Evolutionary conservation across 2,888 invertebrate genomes (phyloP).

Genomic region (Campaea margaritaria): DNA sequence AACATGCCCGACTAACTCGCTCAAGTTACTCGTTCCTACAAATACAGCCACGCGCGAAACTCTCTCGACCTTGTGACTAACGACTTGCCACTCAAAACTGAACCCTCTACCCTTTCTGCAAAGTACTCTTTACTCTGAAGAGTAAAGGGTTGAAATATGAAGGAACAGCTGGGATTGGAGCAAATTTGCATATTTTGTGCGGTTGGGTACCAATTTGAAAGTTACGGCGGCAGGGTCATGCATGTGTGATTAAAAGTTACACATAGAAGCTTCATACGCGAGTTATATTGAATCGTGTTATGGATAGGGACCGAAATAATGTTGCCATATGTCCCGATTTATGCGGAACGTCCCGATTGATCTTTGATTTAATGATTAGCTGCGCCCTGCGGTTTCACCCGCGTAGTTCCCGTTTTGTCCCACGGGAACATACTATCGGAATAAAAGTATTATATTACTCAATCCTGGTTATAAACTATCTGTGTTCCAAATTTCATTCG

Average conservation of each 20-base stretch:
- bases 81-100: constrained; percentile 42
- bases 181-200: constrained; percentile 20
- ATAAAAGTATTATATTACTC: too few species aligned
- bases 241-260: background rate
- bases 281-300: too few species aligned
- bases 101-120: constrained; percentile 37
- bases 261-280: background rate
- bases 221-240: background rate
- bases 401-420: too few species aligned
- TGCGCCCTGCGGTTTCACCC: too few species aligned
- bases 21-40: constrained; percentile 14
- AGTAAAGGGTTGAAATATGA: background rate
- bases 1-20: too few species aligned
- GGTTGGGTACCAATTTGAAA: constrained; percentile 15
- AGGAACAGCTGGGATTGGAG: constrained; percentile 9
- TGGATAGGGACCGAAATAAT: too few species aligned
- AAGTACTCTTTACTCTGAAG: constrained; percentile 41
- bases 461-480: too few species aligned
- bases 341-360: too few species aligned
- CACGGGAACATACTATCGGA: too few species aligned
- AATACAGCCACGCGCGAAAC: constrained; percentile 26
- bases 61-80: constrained; percentile 50
- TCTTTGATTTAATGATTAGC: too few species aligned
- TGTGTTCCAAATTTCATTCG: too few species aligned
- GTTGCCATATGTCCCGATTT: too few species aligned